Conservation (phyloP, 2,113 vertebrate species). For the Oryctolagus cuniculus region DNA sequence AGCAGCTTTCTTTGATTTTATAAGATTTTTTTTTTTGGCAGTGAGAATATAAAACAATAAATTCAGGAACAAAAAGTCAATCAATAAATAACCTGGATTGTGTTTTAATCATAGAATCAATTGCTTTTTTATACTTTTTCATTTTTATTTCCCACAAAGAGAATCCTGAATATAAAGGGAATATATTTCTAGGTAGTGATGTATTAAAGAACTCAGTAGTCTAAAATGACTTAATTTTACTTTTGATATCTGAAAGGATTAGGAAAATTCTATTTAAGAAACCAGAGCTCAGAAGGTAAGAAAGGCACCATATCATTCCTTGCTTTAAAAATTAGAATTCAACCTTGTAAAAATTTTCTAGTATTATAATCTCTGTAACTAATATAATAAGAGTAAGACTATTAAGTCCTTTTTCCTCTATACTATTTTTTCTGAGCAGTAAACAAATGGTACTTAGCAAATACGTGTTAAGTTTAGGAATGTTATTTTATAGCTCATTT, state of each 20-base stretch:
- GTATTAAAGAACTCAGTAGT: neutral
- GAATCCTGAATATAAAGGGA: neutral
- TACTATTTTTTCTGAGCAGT: neutral
- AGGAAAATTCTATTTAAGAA: constrained; percentile 2
- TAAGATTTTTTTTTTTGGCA: neutral
- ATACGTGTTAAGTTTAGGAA: constrained; percentile 26
- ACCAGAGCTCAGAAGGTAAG: neutral
- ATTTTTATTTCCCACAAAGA: constrained; percentile 35
- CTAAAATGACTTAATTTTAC: neutral
- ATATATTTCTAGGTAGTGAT: neutral
- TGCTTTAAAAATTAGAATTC: constrained; percentile 41
- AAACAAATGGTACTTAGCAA: constrained; percentile 34
- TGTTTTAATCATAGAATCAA: constrained; percentile 60
- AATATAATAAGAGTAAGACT: constrained; percentile 17
- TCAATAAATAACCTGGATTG: neutral
- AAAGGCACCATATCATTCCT: neutral
- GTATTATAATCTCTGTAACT: constrained; percentile 7
- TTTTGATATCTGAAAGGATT: constrained; percentile 13
- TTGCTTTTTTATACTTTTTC: constrained; percentile 39
- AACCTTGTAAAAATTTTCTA: neutral
- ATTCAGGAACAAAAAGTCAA: constrained; percentile 38
- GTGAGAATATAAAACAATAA: constrained; percentile 48
- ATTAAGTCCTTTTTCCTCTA: neutral
- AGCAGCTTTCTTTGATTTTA: constrained; percentile 39
- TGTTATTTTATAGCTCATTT: constrained; percentile 52